These are phyloP conservation scores for Carpatolechia fugitivella DNA, from an alignment of 2,888 invertebrate genomes.

Conservation along the genomic window DNA sequence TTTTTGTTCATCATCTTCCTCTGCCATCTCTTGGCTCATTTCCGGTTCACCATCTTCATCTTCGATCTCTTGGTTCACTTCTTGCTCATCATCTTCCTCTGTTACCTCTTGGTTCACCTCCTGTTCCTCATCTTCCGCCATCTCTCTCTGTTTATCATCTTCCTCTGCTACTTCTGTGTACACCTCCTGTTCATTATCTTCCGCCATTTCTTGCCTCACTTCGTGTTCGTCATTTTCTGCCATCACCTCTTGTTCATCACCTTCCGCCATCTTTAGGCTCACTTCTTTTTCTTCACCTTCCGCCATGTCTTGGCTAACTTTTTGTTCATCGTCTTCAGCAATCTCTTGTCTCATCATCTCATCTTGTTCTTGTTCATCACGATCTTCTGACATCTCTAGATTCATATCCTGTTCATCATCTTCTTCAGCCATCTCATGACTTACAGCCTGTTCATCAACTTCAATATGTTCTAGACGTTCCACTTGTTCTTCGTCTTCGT, in stretches of 20 bases:
- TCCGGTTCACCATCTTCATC: conserved; percentile 8
- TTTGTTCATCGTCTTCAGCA: not conserved
- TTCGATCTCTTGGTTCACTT: conserved; percentile 8
- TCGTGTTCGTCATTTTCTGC: conserved; percentile 11
- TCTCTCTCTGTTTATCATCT: conserved; percentile 17
- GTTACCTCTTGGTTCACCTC: conserved; percentile 10
- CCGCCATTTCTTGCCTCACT: conserved; percentile 7
- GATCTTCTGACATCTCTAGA: conserved; percentile 1
- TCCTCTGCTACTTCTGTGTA: conserved; percentile 2
- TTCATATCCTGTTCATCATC: not conserved
- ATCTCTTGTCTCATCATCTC: not conserved
- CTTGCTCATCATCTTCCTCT: not conserved
- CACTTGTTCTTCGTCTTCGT: conserved; percentile 17
- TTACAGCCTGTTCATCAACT: not conserved
- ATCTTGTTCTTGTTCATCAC: conserved; percentile 7
- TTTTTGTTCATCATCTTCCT: conserved; percentile 6
- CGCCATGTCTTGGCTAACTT: not conserved
- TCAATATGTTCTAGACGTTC: conserved; percentile 8
- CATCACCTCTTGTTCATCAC: conserved; percentile 8
- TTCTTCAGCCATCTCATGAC: conserved; percentile 7
- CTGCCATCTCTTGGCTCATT: not conserved
- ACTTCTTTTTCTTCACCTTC: not conserved
- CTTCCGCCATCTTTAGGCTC: not conserved
- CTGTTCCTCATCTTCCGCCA: conserved; percentile 15
- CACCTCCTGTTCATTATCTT: conserved; percentile 18